These are phyloP conservation scores for Sipha maydis DNA, from an alignment of 2,888 invertebrate genomes.

Conservation along the genomic window DNA sequence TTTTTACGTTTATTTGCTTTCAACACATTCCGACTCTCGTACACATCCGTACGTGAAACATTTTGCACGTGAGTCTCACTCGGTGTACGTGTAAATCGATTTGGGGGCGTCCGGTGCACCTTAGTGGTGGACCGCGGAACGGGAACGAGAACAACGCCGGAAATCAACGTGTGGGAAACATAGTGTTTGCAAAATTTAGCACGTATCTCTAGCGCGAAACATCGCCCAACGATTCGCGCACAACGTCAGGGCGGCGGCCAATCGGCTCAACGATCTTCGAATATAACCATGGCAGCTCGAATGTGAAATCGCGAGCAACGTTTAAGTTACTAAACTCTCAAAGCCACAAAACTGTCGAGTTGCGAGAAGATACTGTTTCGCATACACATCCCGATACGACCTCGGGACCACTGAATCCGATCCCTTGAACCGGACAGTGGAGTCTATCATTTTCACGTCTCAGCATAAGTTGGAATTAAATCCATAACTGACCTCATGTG, in stretches of 20 bases:
- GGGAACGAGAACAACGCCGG: not conserved
- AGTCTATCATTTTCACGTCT: not conserved
- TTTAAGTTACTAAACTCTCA: too few species aligned
- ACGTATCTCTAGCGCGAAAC: not conserved
- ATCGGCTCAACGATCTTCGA: not conserved
- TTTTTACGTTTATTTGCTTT: conserved; percentile 16
- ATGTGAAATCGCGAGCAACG: not conserved
- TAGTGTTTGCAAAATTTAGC: not conserved
- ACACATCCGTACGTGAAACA: not conserved
- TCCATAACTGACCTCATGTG: too few species aligned
- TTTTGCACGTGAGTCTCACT: not conserved
- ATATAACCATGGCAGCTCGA: not conserved
- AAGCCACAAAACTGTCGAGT: too few species aligned
- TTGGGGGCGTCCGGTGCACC: not conserved
- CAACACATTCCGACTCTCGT: not conserved
- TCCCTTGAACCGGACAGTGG: not conserved
- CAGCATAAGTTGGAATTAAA: not conserved
- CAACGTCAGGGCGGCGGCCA: not conserved
- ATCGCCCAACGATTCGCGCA: not conserved
- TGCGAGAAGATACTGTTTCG: too few species aligned
- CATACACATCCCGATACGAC: too few species aligned
- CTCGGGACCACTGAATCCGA: too few species aligned
- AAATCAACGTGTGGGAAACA: not conserved
- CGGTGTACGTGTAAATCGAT: too few species aligned
- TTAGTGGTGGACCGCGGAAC: not conserved